A percentile compares a stretch with the other conserved stretches of the same genome.
Evolutionary conservation across 2,888 invertebrate genomes (phyloP).

Genomic region (Drosophila gaucha): DNA sequence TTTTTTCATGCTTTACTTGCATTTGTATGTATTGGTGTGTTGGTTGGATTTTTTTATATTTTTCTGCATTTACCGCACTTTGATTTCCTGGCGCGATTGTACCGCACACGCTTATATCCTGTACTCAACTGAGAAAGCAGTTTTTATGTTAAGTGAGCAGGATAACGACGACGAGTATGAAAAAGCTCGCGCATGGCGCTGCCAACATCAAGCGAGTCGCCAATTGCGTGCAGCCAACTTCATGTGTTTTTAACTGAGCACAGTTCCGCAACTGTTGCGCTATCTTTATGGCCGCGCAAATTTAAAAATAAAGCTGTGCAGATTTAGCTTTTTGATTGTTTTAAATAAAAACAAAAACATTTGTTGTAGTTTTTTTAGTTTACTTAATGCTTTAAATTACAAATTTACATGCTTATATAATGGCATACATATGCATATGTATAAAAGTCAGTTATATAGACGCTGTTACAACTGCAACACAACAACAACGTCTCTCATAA

Average conservation of each 20-base stretch:
- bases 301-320: not conserved
- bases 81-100: constrained; percentile 44
- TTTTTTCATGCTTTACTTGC: constrained; percentile 26
- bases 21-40: constrained; percentile 33
- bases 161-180: constrained; percentile 46
- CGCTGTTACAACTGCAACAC: constrained; percentile 36
- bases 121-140: constrained; percentile 82
- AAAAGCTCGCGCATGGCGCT: constrained; percentile 49
- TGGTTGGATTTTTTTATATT: constrained; percentile 29
- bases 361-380: not conserved
- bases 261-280: constrained; percentile 31
- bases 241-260: not conserved
- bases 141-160: constrained; percentile 62
- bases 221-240: constrained; percentile 44
- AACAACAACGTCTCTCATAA: constrained; percentile 24
- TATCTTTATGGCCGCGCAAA: not conserved
- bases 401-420: constrained; percentile 62
- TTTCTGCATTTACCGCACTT: constrained; percentile 46
- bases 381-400: constrained; percentile 61
- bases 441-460: constrained; percentile 33
- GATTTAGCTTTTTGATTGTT: not conserved
- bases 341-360: not conserved
- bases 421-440: constrained; percentile 47
- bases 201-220: constrained; percentile 44
- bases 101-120: constrained; percentile 82